Conservation (phyloP, 2,113 vertebrate genomes). For the Vidua chalybeata region DNA sequence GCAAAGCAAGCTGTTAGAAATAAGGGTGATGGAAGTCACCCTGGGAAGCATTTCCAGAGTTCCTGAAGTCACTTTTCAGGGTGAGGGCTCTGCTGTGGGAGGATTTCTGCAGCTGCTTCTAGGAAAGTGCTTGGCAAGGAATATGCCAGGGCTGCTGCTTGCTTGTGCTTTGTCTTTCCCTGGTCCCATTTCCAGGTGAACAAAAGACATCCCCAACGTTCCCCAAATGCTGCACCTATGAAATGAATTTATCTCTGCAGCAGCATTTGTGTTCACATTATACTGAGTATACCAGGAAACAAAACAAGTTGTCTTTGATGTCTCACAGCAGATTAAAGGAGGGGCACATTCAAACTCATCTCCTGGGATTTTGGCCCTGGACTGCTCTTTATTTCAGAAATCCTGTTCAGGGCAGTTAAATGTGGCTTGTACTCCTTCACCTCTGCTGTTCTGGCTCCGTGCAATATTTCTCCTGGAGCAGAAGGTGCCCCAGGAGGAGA, state of each 20-base stretch:
- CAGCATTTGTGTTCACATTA: background rate
- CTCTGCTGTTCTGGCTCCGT: background rate
- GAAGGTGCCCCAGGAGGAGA: background rate
- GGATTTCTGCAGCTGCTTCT: background rate
- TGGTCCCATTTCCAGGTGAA: background rate
- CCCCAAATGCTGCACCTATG: background rate
- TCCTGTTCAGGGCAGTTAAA: background rate
- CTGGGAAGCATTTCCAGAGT: background rate
- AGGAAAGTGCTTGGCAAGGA: background rate
- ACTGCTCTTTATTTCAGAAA: background rate
- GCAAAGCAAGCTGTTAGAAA: background rate
- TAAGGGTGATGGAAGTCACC: background rate
- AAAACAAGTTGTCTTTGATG: background rate
- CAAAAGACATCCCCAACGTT: background rate
- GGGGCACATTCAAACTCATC: background rate
- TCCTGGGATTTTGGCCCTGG: background rate
- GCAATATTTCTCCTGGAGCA: background rate
- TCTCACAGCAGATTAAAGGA: background rate
- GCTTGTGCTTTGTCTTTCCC: background rate
- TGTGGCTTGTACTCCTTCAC: background rate
- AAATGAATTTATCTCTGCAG: background rate
- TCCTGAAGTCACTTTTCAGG: background rate
- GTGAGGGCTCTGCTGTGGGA: background rate
- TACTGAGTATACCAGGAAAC: background rate
- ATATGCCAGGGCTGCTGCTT: background rate